These are phyloP conservation scores for Lutjanus erythropterus DNA, from an alignment of 2,113 vertebrate genomes.

Conservation along the genomic window DNA sequence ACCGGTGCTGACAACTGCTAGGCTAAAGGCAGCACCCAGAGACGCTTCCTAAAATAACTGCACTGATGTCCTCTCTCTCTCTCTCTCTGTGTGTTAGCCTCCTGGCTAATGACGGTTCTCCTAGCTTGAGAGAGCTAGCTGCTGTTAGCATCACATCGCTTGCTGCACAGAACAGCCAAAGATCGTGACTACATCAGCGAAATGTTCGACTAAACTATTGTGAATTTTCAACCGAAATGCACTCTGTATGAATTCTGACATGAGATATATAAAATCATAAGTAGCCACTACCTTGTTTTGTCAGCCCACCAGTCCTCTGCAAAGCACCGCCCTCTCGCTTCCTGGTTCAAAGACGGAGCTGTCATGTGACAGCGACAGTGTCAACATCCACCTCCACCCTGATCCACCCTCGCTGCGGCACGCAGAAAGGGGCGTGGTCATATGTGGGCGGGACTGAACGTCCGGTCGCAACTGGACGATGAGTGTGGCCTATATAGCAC, in stretches of 20 bases:
- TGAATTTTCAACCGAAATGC: rapidly evolving
- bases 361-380: constrained; percentile 63
- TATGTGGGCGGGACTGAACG: too few species aligned
- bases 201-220: not conserved
- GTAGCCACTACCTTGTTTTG: constrained; percentile 54
- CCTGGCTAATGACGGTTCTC: constrained; percentile 7
- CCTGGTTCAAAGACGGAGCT: constrained; percentile 40
- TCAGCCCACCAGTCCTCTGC: constrained; percentile 32
- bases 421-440: too few species aligned
- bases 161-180: not conserved
- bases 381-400: constrained; percentile 10
- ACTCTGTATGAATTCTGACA: not conserved
- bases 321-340: constrained; percentile 62
- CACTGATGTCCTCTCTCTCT: not conserved
- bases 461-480: too few species aligned
- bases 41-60: not conserved
- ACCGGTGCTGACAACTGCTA: too few species aligned
- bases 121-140: constrained; percentile 40
- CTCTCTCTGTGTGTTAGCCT: constrained; percentile 43
- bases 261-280: not conserved
- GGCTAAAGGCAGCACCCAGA: not conserved
- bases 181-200: not conserved
- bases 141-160: constrained; percentile 17
- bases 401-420: not conserved
- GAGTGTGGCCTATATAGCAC: too few species aligned